A percentile compares a stretch with the other conserved stretches of the same genome.
These are phyloP conservation scores for Borostomias antarcticus DNA, from an alignment of 2,797 vertebrate genomes.

Conservation along the genomic window DNA sequence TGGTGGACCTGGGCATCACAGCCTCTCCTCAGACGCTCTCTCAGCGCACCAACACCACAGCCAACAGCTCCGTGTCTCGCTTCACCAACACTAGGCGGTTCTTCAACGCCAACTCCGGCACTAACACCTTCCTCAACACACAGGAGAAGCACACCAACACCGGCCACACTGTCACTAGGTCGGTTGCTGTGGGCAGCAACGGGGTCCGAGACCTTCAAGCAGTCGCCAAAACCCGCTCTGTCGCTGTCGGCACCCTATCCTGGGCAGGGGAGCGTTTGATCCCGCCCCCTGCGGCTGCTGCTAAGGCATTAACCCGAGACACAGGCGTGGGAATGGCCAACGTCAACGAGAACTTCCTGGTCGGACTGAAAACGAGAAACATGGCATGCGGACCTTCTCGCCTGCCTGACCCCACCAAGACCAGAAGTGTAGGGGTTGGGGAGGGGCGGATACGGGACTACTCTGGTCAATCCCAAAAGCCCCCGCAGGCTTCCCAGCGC, in stretches of 20 bases:
- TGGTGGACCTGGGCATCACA: constrained; percentile 77
- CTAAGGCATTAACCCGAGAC: constrained; percentile 83
- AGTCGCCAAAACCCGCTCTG: constrained; percentile 72
- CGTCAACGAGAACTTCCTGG: constrained; percentile 87
- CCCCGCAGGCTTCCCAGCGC: constrained; percentile 32
- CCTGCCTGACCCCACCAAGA: constrained; percentile 76
- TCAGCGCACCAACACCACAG: constrained; percentile 81
- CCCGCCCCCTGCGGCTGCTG: constrained; percentile 12
- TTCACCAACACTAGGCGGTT: constrained; percentile 80
- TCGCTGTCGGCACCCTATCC: constrained; percentile 81
- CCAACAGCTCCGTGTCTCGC: constrained; percentile 74
- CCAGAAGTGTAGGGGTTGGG: constrained; percentile 84
- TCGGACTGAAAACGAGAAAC: constrained; percentile 90
- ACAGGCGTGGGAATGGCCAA: constrained; percentile 85
- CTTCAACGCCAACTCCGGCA: constrained; percentile 76
- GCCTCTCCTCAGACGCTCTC: constrained; percentile 75
- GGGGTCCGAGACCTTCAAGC: constrained; percentile 74
- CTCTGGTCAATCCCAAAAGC: constrained; percentile 44
- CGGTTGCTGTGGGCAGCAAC: constrained; percentile 85
- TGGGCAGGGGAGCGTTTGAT: constrained; percentile 37
- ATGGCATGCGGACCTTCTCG: constrained; percentile 90
- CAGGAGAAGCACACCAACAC: constrained; percentile 90
- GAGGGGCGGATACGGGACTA: constrained; percentile 73
- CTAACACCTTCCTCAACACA: constrained; percentile 80
- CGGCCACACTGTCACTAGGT: constrained; percentile 66